These are phyloP conservation scores for Psilopogon haemacephalus DNA, from an alignment of 2,113 vertebrate species.

Conservation along the genomic window DNA sequence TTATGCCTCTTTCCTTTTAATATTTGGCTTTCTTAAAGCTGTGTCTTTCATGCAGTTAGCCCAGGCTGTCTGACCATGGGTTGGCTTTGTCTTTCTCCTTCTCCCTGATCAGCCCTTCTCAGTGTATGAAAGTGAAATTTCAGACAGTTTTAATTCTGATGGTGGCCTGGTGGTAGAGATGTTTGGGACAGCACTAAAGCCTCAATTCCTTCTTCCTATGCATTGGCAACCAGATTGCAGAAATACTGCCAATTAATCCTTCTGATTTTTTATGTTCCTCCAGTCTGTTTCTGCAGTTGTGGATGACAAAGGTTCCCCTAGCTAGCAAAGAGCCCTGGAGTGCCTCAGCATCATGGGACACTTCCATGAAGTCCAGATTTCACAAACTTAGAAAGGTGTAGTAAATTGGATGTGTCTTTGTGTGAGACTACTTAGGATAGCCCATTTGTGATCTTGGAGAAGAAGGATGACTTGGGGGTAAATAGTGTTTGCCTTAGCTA, in stretches of 20 bases:
- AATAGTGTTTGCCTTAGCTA: neutral
- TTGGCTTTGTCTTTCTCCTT: neutral
- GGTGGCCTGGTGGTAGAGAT: neutral
- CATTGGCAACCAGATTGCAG: neutral
- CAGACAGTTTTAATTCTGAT: neutral
- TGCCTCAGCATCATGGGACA: neutral
- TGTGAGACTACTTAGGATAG: neutral
- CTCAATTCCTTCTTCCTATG: neutral
- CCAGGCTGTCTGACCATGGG: neutral
- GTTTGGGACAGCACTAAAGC: neutral
- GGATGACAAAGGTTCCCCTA: neutral
- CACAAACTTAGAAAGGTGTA: neutral
- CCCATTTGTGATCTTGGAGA: neutral
- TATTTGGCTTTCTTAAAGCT: neutral
- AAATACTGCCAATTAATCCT: neutral
- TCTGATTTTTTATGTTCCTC: neutral
- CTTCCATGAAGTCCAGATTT: neutral
- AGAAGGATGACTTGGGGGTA: neutral
- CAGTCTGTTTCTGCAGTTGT: neutral
- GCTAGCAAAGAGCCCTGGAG: neutral
- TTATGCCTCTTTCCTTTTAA: neutral
- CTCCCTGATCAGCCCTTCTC: neutral
- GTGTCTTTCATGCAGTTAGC: neutral
- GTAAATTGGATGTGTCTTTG: neutral
- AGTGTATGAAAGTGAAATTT: neutral